Evolutionary conservation across 1,140 invertebrate genomes (phyloP), one percentile per base, ranked within the genome.

Genomic region (Drosophila pectinifera): DNA sequence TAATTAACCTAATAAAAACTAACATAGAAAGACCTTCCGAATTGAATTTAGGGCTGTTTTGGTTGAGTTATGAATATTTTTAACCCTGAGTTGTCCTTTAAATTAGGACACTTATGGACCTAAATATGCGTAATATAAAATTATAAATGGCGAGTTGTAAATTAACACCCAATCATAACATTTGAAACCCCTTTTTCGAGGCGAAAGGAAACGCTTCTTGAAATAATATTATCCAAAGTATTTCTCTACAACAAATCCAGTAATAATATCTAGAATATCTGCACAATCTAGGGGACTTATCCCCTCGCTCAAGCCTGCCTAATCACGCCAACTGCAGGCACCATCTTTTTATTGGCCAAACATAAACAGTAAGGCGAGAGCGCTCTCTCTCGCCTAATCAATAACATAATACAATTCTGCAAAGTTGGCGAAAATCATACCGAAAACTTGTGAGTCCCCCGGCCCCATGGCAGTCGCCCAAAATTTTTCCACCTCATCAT

Each of bases 401-500:
- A 85, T 85, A 86, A 85, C 74, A 81, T 86, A 85, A 81, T 86
- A 72, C 28, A 78, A 57, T 76, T 73, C n/a, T 80, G 81, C 81
- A 46, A 61, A 56, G 46, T 72, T 63, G 45, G 61, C 83, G 65
- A 54, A 86, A 79, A 73, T 73, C 73, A 77, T 68, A 24, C 36
- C 48, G 49, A 31, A 39, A 46, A 49, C 31, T 61, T 53, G 49
- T 45, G 16, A 16, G 22, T 16, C 57, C 42, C 49, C 5, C 24
- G 18, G 3, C 42, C 42, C 36, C 36, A 38, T 5, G 18, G 24
- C 26, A 16, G 18, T 31, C 56, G 43, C 28, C 31, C 8, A 53
- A 36, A 53, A 18, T 31, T 18, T 54, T 62, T 55, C 53, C 64
- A 51, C 56, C 64, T 65, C 53, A 57, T 65, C 64, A 68, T 67